These are phyloP conservation scores for Probosciger aterrimus DNA, from an alignment of 2,113 vertebrate genomes.

Conservation along the genomic window DNA sequence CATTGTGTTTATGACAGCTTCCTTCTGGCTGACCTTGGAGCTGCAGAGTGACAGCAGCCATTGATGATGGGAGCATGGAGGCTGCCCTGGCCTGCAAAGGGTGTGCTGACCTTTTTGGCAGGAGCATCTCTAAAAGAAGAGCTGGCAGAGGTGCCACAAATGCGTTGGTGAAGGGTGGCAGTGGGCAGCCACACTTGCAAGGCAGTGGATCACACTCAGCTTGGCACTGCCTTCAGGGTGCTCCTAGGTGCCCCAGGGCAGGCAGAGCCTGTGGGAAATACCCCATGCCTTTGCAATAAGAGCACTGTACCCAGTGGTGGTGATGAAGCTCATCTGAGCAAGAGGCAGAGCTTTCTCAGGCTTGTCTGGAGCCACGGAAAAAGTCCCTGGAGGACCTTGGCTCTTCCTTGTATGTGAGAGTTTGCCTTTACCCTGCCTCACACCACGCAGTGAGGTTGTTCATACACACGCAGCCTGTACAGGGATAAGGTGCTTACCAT, in stretches of 20 bases:
- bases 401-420: background rate
- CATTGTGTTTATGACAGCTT: background rate
- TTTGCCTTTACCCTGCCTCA: background rate
- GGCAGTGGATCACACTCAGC: background rate
- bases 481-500: background rate
- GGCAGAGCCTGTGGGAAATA: background rate
- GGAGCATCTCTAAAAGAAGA: background rate
- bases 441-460: background rate
- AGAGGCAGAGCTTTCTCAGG: background rate
- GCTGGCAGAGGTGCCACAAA: fast-evolving
- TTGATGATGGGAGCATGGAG: background rate
- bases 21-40: fast-evolving
- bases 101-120: background rate
- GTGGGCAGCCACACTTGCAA: background rate
- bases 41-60: background rate
- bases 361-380: background rate
- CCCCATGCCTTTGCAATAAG: background rate
- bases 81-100: background rate
- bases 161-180: background rate
- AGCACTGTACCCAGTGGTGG: fast-evolving
- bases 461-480: background rate
- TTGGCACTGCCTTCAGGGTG: background rate
- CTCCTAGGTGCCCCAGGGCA: background rate
- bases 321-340: background rate
- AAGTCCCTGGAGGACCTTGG: background rate